phyloP scores from a whole-genome alignment of 92 coral and sea anemone species.

The Actinernus sp. region DNA sequence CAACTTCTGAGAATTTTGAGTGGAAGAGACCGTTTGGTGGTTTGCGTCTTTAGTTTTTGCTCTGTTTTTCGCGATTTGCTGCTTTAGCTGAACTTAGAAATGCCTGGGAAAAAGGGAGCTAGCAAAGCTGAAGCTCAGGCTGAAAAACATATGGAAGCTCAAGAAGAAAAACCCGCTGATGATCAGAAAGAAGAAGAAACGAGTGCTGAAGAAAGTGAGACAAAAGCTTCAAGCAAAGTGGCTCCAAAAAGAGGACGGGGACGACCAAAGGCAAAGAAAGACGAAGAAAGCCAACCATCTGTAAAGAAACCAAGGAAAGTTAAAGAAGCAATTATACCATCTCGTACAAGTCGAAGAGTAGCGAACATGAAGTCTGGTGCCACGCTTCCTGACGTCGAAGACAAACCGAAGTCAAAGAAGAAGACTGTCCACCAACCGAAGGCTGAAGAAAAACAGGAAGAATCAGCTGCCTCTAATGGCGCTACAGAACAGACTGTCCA shows the following conservation, averaged over 20 bases:
- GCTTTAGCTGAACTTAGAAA: constrained; percentile 8
- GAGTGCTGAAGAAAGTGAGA: constrained; percentile 23
- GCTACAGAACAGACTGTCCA: constrained; percentile 41
- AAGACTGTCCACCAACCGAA: neutral
- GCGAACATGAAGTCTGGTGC: constrained; percentile 71
- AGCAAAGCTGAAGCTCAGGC: constrained; percentile 43
- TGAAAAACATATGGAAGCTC: constrained; percentile 14
- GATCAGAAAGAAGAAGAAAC: constrained; percentile 30
- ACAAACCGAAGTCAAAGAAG: constrained; percentile 26
- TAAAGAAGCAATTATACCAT: constrained; percentile 54
- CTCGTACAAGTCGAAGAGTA: constrained; percentile 63
- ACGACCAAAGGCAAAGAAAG: constrained; percentile 72
- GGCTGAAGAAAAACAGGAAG: constrained; percentile 18
- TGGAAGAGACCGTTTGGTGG: constrained; percentile 2
- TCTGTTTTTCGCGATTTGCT: neutral
- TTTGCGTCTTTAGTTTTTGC: constrained; percentile 33
- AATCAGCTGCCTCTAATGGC: constrained; percentile 34
- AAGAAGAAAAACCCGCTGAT: constrained; percentile 48
- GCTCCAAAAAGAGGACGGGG: constrained; percentile 31
- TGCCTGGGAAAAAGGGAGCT: constrained; percentile 66
- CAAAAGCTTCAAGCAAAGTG: constrained; percentile 24
- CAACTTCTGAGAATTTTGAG: constrained; percentile 6
- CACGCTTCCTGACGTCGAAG: constrained; percentile 44
- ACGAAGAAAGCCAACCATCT: constrained; percentile 54
- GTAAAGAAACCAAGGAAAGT: constrained; percentile 63